phyloP scores from a whole-genome alignment of 2,888 invertebrate species.

The Thelaira solivaga region DNA sequence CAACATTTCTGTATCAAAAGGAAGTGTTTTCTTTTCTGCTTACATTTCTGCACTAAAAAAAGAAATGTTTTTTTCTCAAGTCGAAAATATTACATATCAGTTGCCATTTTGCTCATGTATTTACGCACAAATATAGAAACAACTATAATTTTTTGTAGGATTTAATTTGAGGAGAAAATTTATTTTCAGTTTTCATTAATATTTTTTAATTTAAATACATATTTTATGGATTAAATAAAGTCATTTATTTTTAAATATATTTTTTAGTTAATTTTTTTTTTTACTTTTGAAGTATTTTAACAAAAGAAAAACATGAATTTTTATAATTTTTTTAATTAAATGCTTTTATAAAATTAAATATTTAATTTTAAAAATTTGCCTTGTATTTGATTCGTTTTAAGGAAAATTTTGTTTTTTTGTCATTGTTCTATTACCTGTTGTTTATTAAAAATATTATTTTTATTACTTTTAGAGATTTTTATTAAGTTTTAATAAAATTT shows the following conservation, averaged over 20 bases:
- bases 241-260: constrained; percentile 39
- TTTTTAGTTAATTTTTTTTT: constrained; percentile 19
- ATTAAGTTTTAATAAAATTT: constrained; percentile 49
- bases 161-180: constrained; percentile 51
- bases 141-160: not conserved
- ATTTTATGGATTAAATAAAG: constrained; percentile 53
- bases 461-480: constrained; percentile 20
- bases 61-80: no score
- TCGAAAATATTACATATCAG: no score
- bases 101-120: not conserved
- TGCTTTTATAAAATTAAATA: constrained; percentile 52
- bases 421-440: constrained; percentile 1
- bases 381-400: constrained; percentile 16
- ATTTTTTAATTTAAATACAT: constrained; percentile 34
- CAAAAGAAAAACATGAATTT: constrained; percentile 23
- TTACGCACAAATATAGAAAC: not conserved
- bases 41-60: no score
- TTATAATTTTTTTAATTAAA: constrained; percentile 36
- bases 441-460: constrained; percentile 31
- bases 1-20: no score
- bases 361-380: constrained; percentile 28
- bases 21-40: no score
- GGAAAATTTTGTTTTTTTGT: not conserved
- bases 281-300: constrained; percentile 20
- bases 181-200: constrained; percentile 45